phyloP scores from a whole-genome alignment of 2,888 invertebrate genomes.

The Leucophora obtusa region DNA sequence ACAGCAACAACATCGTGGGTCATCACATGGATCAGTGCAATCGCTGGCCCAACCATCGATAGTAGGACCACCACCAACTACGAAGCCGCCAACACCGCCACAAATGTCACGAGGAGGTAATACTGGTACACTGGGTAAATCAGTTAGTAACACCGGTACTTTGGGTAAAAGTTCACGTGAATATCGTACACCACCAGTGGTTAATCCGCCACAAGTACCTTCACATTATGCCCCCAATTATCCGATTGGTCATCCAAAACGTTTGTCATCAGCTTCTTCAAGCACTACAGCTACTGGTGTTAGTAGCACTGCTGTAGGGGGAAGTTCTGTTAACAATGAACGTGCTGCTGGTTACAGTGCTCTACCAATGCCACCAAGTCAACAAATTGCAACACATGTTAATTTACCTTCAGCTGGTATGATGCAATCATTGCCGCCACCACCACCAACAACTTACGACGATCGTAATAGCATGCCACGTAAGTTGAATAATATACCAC shows the following conservation, averaged over 20 bases:
- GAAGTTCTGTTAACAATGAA: conserved; percentile 78
- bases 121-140: conserved; percentile 83
- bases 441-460: conserved; percentile 83
- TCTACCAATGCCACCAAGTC: conserved; percentile 83
- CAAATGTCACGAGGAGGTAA: conserved; percentile 85
- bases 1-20: conserved; percentile 86
- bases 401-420: conserved; percentile 85
- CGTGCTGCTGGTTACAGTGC: conserved; percentile 92
- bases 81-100: conserved; percentile 96
- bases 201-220: conserved; percentile 97
- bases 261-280: conserved; percentile 78
- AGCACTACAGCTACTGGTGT: conserved; percentile 68
- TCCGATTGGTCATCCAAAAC: conserved; percentile 88
- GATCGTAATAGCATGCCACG: conserved; percentile 89
- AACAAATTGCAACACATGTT: conserved; percentile 80
- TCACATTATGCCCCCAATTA: conserved; percentile 98
- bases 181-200: conserved; percentile 96
- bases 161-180: conserved; percentile 87
- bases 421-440: conserved; percentile 91
- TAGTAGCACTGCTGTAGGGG: conserved; percentile 75
- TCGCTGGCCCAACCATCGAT: conserved; percentile 79
- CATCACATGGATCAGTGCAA: conserved; percentile 82
- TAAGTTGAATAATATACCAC: conserved; percentile 79
- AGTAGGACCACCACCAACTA: conserved; percentile 88
- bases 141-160: conserved; percentile 80